Conservation (phyloP, 2,113 vertebrate species). For the Microtus ochrogaster region DNA sequence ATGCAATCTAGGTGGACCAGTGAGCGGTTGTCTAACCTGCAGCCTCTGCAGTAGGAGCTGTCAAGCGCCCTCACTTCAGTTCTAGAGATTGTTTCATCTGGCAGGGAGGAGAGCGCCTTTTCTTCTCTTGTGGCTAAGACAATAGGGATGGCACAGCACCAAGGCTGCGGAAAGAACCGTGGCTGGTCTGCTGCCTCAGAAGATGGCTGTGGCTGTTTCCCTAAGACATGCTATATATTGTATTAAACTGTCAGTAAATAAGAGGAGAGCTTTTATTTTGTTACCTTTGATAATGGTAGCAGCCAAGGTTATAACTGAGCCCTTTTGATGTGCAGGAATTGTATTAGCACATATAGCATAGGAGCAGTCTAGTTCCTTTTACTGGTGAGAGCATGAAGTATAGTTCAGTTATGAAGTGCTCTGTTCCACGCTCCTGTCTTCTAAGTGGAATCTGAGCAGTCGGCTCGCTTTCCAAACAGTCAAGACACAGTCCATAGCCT, state of each 20-base stretch:
- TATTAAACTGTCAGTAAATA: conserved; percentile 5
- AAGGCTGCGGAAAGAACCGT: background rate
- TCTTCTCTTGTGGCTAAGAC: background rate
- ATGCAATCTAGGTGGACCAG: background rate
- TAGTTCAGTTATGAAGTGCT: background rate
- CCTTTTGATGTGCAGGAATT: background rate
- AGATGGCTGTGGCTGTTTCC: background rate
- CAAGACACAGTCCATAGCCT: background rate
- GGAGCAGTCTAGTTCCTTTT: background rate
- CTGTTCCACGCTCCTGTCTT: background rate
- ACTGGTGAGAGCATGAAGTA: background rate
- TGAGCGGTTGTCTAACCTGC: background rate
- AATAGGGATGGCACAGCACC: background rate
- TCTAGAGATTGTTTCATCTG: background rate
- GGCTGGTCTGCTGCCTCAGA: background rate
- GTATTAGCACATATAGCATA: background rate
- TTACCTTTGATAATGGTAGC: background rate
- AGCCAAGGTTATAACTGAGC: background rate
- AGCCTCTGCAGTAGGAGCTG: background rate
- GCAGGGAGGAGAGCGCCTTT: background rate
- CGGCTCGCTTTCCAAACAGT: background rate
- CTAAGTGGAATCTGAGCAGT: background rate
- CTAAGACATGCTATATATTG: background rate
- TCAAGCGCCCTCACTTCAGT: background rate
- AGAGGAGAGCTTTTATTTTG: background rate